These are phyloP conservation scores for Aurelia aurita complex sp. Pacific DNA, from an alignment of 30 jellyfish, hydroid and myxozoan genomes.

Conservation along the genomic window DNA sequence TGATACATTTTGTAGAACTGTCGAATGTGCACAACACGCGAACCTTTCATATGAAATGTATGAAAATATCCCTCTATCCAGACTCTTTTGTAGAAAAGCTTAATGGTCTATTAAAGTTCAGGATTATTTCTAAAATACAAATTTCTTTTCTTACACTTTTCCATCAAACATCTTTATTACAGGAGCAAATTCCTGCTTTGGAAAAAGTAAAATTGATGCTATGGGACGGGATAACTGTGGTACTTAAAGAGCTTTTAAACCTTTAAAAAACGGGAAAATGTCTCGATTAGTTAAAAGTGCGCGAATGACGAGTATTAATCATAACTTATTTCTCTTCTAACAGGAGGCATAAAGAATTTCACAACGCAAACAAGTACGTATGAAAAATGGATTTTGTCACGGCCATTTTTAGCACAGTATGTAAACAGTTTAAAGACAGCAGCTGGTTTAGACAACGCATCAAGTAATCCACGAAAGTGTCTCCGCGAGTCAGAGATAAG, in stretches of 20 bases:
- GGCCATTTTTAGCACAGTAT: constrained; percentile 39
- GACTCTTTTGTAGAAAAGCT: too few species aligned
- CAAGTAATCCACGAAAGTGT: constrained; percentile 13
- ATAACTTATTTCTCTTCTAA: not conserved
- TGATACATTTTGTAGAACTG: constrained; percentile 4
- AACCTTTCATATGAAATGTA: too few species aligned
- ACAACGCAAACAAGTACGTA: constrained; percentile 39
- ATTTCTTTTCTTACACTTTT: too few species aligned
- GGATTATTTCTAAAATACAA: too few species aligned
- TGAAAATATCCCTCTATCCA: too few species aligned
- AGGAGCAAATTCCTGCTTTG: not conserved
- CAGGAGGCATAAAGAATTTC: constrained; percentile 38
- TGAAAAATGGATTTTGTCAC: constrained; percentile 39
- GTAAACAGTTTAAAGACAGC: constrained; percentile 21
- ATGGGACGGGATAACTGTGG: not conserved
- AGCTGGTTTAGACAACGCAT: constrained; percentile 24
- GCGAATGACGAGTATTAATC: constrained; percentile 1
- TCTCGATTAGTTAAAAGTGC: not conserved
- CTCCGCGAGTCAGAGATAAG: not conserved
- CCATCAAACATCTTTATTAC: not conserved
- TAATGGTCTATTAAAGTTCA: too few species aligned
- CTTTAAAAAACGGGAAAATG: not conserved
- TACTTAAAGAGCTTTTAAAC: not conserved
- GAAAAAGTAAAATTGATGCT: not conserved
- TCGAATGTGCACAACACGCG: too few species aligned